Conservation (phyloP, 2,113 vertebrate genomes). For the Aix galericulata region DNA sequence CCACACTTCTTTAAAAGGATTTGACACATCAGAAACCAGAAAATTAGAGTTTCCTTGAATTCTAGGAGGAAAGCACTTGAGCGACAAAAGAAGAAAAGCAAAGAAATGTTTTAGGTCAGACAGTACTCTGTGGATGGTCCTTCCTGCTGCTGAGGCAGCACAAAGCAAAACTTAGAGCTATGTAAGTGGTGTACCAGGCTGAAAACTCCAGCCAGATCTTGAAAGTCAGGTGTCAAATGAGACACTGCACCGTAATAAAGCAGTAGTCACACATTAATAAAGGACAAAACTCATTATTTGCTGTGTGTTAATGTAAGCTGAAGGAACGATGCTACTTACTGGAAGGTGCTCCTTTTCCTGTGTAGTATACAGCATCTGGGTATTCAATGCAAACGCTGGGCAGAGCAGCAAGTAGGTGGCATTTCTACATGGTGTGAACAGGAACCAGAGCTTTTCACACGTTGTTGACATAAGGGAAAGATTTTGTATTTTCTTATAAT, state of each 20-base stretch:
- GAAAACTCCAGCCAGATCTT: background rate
- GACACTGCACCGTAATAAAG: background rate
- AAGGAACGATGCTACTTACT: background rate
- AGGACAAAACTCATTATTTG: background rate
- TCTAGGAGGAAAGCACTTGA: constrained; percentile 10
- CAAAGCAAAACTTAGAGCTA: background rate
- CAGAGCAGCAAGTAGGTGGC: background rate
- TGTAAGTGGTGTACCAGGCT: background rate
- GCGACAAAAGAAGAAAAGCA: background rate
- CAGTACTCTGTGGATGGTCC: background rate
- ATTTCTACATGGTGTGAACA: background rate
- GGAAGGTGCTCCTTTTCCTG: background rate
- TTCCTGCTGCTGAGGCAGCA: constrained; percentile 17
- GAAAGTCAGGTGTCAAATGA: background rate
- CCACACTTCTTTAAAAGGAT: background rate
- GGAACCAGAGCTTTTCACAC: background rate
- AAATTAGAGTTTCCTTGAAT: constrained; percentile 41
- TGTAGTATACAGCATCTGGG: background rate
- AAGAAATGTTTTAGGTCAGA: background rate
- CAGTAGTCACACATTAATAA: background rate
- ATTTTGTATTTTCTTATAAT: background rate
- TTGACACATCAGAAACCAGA: constrained; percentile 15
- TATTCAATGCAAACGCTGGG: background rate
- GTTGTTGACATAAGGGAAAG: background rate
- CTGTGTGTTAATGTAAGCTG: background rate